A percentile compares a stretch with the other conserved stretches of the same genome.
Conservation (phyloP, 1,140 invertebrate species). For the Magallana ariakensis region DNA sequence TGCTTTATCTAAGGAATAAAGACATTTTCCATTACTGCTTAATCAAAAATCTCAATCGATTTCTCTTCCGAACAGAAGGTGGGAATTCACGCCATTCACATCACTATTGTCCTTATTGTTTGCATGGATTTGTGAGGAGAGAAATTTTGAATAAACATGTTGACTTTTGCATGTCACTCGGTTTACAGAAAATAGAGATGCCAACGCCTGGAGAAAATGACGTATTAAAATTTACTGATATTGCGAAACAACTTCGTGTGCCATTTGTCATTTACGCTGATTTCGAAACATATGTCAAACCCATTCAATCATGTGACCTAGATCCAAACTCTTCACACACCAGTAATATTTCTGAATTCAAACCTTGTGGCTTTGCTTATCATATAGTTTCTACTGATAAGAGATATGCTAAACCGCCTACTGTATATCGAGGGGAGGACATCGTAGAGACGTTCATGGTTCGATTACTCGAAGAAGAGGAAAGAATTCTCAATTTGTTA, state of each 20-base stretch:
- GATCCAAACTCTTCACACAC: conserved; percentile 37
- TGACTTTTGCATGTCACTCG: conserved; percentile 36
- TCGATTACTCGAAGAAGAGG: conserved; percentile 30
- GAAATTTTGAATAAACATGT: conserved; percentile 50
- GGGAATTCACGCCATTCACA: background rate
- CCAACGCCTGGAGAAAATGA: conserved; percentile 43
- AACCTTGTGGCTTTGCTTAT: conserved; percentile 42
- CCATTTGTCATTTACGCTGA: conserved; percentile 56
- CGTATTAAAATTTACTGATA: conserved; percentile 44
- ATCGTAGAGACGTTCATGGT: conserved; percentile 33
- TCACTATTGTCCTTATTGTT: conserved; percentile 46
- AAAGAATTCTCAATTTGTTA: conserved; percentile 18
- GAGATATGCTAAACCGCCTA: conserved; percentile 43
- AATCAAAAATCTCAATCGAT: conserved; percentile 39
- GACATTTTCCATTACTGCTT: conserved; percentile 31
- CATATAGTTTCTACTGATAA: conserved; percentile 41
- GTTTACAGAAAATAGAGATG: conserved; percentile 34
- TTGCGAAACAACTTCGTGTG: conserved; percentile 39
- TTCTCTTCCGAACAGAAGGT: conserved; percentile 36
- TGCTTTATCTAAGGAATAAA: conserved; percentile 31
- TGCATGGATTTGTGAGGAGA: conserved; percentile 41
- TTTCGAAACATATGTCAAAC: conserved; percentile 54
- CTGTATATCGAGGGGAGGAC: conserved; percentile 43
- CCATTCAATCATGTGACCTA: conserved; percentile 15
- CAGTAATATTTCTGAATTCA: background rate